Conservation (phyloP, 2,113 vertebrate species). For the Paraplagusia blochii region DNA sequence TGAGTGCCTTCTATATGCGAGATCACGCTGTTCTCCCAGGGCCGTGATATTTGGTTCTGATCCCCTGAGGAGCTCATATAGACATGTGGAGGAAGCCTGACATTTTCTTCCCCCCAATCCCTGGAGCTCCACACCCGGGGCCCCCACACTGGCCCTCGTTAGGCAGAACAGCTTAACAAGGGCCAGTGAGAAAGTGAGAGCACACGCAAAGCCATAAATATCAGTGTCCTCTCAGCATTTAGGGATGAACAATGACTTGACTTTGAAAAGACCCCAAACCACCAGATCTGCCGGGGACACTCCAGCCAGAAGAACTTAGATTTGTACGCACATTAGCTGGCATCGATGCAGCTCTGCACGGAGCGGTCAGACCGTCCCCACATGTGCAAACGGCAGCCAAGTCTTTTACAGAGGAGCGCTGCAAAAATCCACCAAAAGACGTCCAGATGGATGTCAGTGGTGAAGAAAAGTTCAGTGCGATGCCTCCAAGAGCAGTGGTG, state of each 20-base stretch:
- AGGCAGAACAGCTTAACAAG: slow-evolving; percentile 56
- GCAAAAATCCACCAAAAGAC: slow-evolving; percentile 29
- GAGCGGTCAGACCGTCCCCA: slow-evolving; percentile 26
- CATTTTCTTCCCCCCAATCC: slow-evolving; percentile 58
- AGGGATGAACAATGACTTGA: slow-evolving; percentile 25
- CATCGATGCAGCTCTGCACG: slow-evolving; percentile 25
- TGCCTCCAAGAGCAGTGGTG: too few relatives aligned
- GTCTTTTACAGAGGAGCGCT: slow-evolving; percentile 35
- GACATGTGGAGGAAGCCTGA: slow-evolving; percentile 62
- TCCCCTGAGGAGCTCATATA: slow-evolving; percentile 55
- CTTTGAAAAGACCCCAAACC: slow-evolving; percentile 13
- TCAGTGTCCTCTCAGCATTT: slow-evolving; percentile 19
- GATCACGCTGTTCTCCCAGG: slow-evolving; percentile 47
- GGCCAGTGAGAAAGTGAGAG: slow-evolving; percentile 35
- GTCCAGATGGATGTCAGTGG: slow-evolving; percentile 32
- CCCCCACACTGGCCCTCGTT: slow-evolving; percentile 49
- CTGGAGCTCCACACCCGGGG: slow-evolving; percentile 53
- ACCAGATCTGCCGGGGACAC: slow-evolving; percentile 8
- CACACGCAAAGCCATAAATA: slow-evolving; percentile 34
- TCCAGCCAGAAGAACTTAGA: slow-evolving; percentile 4
- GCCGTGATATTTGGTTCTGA: slow-evolving; percentile 61
- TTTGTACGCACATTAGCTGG: slow-evolving; percentile 9
- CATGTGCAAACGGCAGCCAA: slow-evolving; percentile 41
- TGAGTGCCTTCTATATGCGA: slow-evolving; percentile 43
- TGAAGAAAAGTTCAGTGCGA: too few relatives aligned